phyloP scores from a whole-genome alignment of 2,113 vertebrate species.

The cattle (Bos taurus) region ARS-UCD2.0 NC_037338.1:68823001-68823500 shows the following conservation, averaged over 20 bases:
- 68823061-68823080: neutral
- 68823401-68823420: constrained; percentile 73
- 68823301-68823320: constrained; percentile 66
- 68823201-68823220: neutral
- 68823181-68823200: neutral
- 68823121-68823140: neutral
- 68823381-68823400: constrained; percentile 62
- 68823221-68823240: constrained; percentile 15
- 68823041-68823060: neutral
- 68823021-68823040: neutral
- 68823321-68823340: constrained; percentile 70
- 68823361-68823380: constrained; percentile 75
- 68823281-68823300: constrained; percentile 57
- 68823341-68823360: constrained; percentile 71
- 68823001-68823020: neutral
- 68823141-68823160: neutral
- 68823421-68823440: constrained; percentile 56
- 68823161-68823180: neutral
- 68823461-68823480: constrained; percentile 73
- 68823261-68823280: neutral
- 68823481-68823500: constrained; percentile 76
- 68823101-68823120: neutral
- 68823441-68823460: constrained; percentile 75
- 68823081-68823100: neutral
- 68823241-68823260: constrained; percentile 9